phyloP scores from a whole-genome alignment of 2,888 invertebrate genomes.

The Timandra comae region DNA sequence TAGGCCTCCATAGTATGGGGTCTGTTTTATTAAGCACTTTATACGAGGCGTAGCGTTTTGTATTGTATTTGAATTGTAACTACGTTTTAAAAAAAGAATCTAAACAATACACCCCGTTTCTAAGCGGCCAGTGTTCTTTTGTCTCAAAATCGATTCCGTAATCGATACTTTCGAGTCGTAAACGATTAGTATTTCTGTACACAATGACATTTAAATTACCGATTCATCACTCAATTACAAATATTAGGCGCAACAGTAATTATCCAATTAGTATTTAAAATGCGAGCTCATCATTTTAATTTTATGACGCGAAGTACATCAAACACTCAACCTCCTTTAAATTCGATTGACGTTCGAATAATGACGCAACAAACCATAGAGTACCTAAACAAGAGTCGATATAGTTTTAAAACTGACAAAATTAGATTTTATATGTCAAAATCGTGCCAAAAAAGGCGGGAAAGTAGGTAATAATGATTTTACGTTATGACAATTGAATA shows the following conservation, averaged over 20 bases:
- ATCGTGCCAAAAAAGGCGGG: constrained; percentile 53
- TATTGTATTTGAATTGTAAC: too few relatives aligned
- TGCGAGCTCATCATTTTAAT: constrained; percentile 1
- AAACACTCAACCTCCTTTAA: constrained; percentile 1
- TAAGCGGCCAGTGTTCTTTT: too few relatives aligned
- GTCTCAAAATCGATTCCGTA: too few relatives aligned
- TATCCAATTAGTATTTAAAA: constrained; percentile 1
- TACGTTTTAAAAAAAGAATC: too few relatives aligned
- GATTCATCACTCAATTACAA: not conserved
- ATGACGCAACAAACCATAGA: not conserved
- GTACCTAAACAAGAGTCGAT: too few relatives aligned
- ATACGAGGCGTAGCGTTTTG: too few relatives aligned
- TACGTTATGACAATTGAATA: constrained; percentile 46
- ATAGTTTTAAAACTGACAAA: constrained; percentile 17
- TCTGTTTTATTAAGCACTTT: constrained; percentile 28
- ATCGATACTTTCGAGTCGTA: too few relatives aligned
- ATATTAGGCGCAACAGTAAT: constrained; percentile 1
- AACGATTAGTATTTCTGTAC: not conserved
- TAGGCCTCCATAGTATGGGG: constrained; percentile 41
- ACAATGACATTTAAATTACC: not conserved
- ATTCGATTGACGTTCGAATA: constrained; percentile 1
- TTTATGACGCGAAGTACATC: not conserved
- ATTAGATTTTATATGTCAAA: constrained; percentile 32
- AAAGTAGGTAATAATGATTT: constrained; percentile 62
- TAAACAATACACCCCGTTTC: too few relatives aligned